Evolutionary conservation across 2,113 vertebrate species (phyloP).

Genomic region (Pseudopipra pipra): DNA sequence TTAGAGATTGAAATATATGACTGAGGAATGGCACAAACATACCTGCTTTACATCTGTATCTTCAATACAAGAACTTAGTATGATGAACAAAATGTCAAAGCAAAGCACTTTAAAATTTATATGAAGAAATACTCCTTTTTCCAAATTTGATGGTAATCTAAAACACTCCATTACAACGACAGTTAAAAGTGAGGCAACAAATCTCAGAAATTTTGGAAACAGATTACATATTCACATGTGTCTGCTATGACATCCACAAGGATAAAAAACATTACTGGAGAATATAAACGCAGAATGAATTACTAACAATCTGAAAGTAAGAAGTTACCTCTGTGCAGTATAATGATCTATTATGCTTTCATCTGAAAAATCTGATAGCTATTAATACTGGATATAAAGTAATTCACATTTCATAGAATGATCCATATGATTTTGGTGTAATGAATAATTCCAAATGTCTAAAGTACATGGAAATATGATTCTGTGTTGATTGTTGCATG

Average conservation of each 20-base stretch:
- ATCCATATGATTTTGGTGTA: not conserved
- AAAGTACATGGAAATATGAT: not conserved
- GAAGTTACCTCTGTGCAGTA: not conserved
- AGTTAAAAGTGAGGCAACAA: not conserved
- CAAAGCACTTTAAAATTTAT: not conserved
- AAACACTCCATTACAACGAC: not conserved
- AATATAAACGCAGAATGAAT: not conserved
- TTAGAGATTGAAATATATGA: not conserved
- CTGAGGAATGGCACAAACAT: not conserved
- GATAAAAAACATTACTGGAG: not conserved
- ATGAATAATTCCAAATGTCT: not conserved
- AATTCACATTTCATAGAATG: not conserved
- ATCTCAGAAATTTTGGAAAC: not conserved
- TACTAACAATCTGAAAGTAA: not conserved
- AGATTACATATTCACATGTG: not conserved
- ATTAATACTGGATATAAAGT: not conserved
- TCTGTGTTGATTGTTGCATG: not conserved
- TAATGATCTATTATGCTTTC: not conserved
- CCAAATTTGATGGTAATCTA: not conserved
- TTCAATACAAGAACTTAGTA: not conserved
- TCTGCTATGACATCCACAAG: not conserved
- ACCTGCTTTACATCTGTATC: not conserved
- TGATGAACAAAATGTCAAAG: not conserved
- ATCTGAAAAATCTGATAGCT: not conserved
- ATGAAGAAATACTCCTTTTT: not conserved